Evolutionary conservation across 1,140 invertebrate genomes (phyloP), one percentile per base, ranked within the genome.

Genomic region (Platorchestia sp.): DNA sequence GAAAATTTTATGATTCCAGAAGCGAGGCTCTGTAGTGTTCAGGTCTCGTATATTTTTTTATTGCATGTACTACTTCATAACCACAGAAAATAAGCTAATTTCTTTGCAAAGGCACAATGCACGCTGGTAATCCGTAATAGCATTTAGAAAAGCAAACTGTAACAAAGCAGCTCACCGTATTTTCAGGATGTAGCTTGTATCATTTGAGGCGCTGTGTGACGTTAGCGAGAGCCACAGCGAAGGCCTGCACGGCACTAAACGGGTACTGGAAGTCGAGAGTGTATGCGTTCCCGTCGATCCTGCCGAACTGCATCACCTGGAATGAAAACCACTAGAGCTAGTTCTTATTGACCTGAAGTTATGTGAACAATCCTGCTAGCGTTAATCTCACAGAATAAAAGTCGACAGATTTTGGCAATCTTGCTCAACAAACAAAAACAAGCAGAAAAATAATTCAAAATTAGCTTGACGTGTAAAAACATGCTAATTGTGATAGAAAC

Each of bases 221-320:
- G 97, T 99, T 99, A 96, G 99, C 99, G 96, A 99, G 97, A 93
- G 99, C 99, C 95, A 99, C 99, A 91, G 99, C 99, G 97, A 99
- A 99, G 47, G 99, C 99, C 98, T 99, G 99, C 95, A 99, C 98
- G 95, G 99, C 99, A 95, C 99, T 99, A 97, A 99, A 99, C 41
- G 99, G 99, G 97, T 99, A 99, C 97, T 99, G 99, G 97, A 99
- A 99, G 97, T 99, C 99, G 97, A 99, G 97, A 0, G 99, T 99
- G 97, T 99, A 99, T 40, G 99, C 99, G 97, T 99, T 99, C 96
- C 99, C 99, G 97, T 99, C 99, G 96, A 99, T 99, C 95, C 99
- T 98, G 42, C 99, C 99, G 97, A 99, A 99, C 97, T 99, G 99
- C 99, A 99, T 99, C 27, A 99, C 99, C 99, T 99, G 97, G 45